Percentiles rank a stretch among this genome's conserved stretches.
Evolutionary conservation across 2,888 invertebrate genomes (phyloP).

Genomic region (Furcula furcula): DNA sequence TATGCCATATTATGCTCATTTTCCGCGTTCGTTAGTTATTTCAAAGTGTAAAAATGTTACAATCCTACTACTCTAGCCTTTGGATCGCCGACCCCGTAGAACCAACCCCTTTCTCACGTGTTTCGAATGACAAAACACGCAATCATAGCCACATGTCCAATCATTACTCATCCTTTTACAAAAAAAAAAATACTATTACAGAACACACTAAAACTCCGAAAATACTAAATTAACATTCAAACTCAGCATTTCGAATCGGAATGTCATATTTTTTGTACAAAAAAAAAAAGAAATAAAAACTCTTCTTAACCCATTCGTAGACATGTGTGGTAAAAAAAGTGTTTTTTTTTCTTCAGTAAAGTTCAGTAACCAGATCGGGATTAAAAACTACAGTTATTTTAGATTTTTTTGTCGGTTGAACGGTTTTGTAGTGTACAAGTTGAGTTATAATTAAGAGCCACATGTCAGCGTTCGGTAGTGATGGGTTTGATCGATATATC

Average conservation of each 20-base stretch:
- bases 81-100: too few species aligned
- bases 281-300: constrained; percentile 30
- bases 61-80: too few species aligned
- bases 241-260: constrained; percentile 75
- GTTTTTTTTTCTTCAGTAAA: constrained; percentile 44
- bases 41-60: too few species aligned
- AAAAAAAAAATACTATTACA: constrained; percentile 44
- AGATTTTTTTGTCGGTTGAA: constrained; percentile 63
- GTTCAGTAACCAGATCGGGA: constrained; percentile 78
- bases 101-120: constrained; percentile 67
- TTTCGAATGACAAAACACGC: constrained; percentile 55
- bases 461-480: constrained; percentile 59
- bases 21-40: too few species aligned
- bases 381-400: constrained; percentile 71
- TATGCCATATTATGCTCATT: too few species aligned
- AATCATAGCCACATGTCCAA: constrained; percentile 64
- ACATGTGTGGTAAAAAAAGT: constrained; percentile 42
- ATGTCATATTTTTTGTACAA: constrained; percentile 60
- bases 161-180: constrained; percentile 65
- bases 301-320: constrained; percentile 73
- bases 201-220: constrained; percentile 45
- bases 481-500: constrained; percentile 23
- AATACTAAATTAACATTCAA: constrained; percentile 70
- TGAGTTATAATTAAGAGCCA: constrained; percentile 75
- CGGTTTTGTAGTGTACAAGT: constrained; percentile 68